Conservation (phyloP, 2,888 invertebrate genomes). For the Mayetiola destructor region DNA sequence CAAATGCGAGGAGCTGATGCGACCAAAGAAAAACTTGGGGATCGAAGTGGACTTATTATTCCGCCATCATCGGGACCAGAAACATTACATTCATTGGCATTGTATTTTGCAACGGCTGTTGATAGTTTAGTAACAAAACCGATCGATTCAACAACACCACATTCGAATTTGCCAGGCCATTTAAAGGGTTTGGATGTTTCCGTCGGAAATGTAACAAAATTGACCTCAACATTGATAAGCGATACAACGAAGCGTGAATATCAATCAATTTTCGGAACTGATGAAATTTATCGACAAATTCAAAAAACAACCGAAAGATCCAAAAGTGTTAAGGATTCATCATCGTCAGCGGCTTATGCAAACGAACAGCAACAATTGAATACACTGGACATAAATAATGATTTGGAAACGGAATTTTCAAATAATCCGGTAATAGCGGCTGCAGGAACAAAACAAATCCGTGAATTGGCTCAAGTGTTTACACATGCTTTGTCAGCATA, state of each 20-base stretch:
- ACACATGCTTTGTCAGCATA: conserved; percentile 71
- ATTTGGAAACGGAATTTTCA: conserved; percentile 47
- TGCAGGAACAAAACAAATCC: conserved; percentile 43
- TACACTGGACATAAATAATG: no score
- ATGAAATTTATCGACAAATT: conserved; percentile 36
- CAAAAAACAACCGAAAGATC: conserved; percentile 42
- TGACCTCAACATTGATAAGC: conserved; percentile 43
- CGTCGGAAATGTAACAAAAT: conserved; percentile 12
- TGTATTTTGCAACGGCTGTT: conserved; percentile 61
- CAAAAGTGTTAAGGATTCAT: conserved; percentile 22
- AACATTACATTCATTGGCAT: conserved; percentile 60
- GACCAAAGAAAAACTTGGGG: conserved; percentile 28
- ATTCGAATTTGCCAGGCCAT: conserved; percentile 23
- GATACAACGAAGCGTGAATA: conserved; percentile 32
- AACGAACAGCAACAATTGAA: neutral
- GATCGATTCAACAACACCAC: conserved; percentile 21
- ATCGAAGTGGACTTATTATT: conserved; percentile 46
- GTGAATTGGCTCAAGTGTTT: conserved; percentile 70
- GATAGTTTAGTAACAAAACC: conserved; percentile 39
- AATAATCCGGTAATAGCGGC: conserved; percentile 45
- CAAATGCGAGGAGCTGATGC: conserved; percentile 35
- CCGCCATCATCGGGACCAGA: conserved; percentile 63
- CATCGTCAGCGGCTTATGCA: conserved; percentile 22
- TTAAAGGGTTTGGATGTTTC: conserved; percentile 39
- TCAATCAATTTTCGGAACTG: conserved; percentile 26